phyloP scores from a whole-genome alignment of 2,113 vertebrate genomes.

The Gymnorhina tibicen region DNA sequence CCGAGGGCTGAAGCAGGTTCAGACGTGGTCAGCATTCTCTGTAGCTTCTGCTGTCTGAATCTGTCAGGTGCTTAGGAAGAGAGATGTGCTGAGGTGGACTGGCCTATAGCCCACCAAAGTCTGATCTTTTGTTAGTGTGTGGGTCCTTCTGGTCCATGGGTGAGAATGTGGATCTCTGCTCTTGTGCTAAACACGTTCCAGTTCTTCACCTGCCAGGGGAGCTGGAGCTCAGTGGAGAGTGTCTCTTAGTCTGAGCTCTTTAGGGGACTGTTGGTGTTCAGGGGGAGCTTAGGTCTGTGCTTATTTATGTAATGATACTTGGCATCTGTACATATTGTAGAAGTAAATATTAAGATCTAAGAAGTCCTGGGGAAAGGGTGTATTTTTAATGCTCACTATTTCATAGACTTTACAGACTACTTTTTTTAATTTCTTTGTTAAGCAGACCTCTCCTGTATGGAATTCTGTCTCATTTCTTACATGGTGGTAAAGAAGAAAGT shows the following conservation, averaged over 20 bases:
- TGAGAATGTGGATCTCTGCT: background rate
- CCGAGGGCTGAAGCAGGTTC: background rate
- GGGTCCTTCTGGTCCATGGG: background rate
- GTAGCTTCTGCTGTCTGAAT: background rate
- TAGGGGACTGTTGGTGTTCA: background rate
- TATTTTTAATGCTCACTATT: background rate
- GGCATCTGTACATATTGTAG: background rate
- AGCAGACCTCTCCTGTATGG: slow-evolving; percentile 92
- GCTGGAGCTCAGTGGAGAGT: background rate
- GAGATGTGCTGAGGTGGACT: background rate
- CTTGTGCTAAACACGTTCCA: rapidly evolving
- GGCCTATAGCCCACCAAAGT: background rate
- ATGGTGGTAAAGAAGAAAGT: slow-evolving; percentile 63
- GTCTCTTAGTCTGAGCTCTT: background rate
- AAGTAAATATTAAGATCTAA: background rate
- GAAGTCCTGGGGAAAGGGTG: background rate
- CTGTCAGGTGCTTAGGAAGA: background rate
- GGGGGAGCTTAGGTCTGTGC: background rate
- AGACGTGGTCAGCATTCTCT: rapidly evolving
- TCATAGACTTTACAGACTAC: background rate
- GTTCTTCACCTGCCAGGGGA: background rate
- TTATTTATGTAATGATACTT: background rate
- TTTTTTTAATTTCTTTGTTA: slow-evolving; percentile 24
- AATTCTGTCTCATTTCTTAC: slow-evolving; percentile 84
- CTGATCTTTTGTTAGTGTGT: background rate